Percentiles rank a stretch among this genome's conserved stretches.
Evolutionary conservation across 1,140 invertebrate species (phyloP).

Genomic region (Microplitis demolitor): DNA sequence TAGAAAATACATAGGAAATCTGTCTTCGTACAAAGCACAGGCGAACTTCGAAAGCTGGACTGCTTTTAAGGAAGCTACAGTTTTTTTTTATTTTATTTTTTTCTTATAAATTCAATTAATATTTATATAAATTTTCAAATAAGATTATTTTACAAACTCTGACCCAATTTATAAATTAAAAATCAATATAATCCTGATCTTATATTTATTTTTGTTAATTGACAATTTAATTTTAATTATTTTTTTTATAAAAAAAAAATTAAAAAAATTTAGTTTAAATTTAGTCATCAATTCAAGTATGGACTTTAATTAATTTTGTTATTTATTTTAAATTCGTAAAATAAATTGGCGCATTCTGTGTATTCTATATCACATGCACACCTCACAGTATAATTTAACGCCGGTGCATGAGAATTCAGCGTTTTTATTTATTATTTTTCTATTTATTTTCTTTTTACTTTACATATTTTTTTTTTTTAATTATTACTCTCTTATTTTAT

Average conservation of each 20-base stretch:
- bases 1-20: slow-evolving; percentile 36
- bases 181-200: too few relatives aligned
- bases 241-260: too few relatives aligned
- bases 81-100: slow-evolving; percentile 2
- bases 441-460: slow-evolving; percentile 5
- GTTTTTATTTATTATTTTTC: neutral
- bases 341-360: slow-evolving; percentile 13
- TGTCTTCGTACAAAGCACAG: slow-evolving; percentile 34
- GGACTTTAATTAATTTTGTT: slow-evolving; percentile 3
- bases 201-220: too few relatives aligned
- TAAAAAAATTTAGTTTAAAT: too few relatives aligned
- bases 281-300: too few relatives aligned
- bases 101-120: neutral
- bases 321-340: slow-evolving; percentile 13
- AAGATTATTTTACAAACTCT: too few relatives aligned
- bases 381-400: slow-evolving; percentile 14
- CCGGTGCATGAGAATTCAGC: slow-evolving; percentile 10
- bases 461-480: slow-evolving; percentile 1
- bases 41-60: slow-evolving; percentile 16
- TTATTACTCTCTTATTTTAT: neutral
- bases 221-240: too few relatives aligned
- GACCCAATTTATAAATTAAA: too few relatives aligned
- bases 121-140: too few relatives aligned
- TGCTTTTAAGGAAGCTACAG: neutral
- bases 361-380: slow-evolving; percentile 28